Base-by-base conservation (phyloP, 2,888 invertebrate genomes). In the Eupithecia vulgata region DNA sequence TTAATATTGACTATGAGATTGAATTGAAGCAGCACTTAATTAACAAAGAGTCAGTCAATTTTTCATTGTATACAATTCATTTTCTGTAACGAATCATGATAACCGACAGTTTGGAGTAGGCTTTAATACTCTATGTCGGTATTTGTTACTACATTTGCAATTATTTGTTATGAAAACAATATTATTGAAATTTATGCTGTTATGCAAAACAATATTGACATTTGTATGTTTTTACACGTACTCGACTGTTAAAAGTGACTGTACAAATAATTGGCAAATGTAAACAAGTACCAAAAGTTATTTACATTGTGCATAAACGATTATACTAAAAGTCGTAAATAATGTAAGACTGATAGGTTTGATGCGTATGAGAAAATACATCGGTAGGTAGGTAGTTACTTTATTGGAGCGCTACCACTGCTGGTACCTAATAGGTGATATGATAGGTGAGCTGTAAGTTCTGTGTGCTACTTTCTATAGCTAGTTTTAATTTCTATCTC, bases 131-230 rank as follows among this genome's bases (percentile, higher is more conserved):
- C 21, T 65, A 25, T 21, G 10, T 42, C 7, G 40, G 65, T 83
- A 84, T 72, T 17, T 70, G 76, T 75, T 42, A 68, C 35, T 64
- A 78, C 67, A 73, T 73, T 76, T 72, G 74, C 72, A 57, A 48
- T 40, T 57, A 25, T 73, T 37, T 68, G 34, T 25, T 25, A n/a
- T n/a, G 52, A 21, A 52, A 52, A 52, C 21, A 21, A 21, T n/a
- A 48, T 48, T n/a, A 8, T n/a, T n/a, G 8, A 15, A 48, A 45
- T 17, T 45, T 10, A 37, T 37, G 37, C 37, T 37, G 37, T 13
- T 40, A 40, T 40, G 17, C 17, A 45, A 45, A 45, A 45, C 45
- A 17, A 45, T 45, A 45, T 6, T 45, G 45, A 45, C 17, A 45
- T 45, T 30, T 45, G 45, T 17, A 17, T 45, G 1, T 45, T 15